These are phyloP conservation scores for Altica lythri DNA, from an alignment of 2,888 invertebrate species.

Conservation along the genomic window DNA sequence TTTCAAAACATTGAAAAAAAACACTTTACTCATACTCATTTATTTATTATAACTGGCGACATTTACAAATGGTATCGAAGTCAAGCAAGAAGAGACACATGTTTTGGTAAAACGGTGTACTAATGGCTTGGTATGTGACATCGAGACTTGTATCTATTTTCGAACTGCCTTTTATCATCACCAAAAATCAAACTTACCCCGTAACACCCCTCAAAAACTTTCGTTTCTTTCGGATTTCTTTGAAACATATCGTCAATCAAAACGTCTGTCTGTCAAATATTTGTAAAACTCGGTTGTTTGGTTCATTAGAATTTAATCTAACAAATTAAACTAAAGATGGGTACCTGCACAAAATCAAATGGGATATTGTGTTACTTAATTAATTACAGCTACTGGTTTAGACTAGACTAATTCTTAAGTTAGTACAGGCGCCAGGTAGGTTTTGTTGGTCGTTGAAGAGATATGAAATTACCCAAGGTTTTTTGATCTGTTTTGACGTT, in stretches of 20 bases:
- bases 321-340: too few species aligned
- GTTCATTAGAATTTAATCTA: slow-evolving; percentile 17
- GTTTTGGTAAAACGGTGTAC: slow-evolving; percentile 26
- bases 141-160: slow-evolving; percentile 41
- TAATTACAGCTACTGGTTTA: too few species aligned
- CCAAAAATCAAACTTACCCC: slow-evolving; percentile 39
- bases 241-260: slow-evolving; percentile 35
- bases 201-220: slow-evolving; percentile 25
- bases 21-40: too few species aligned
- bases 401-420: too few species aligned
- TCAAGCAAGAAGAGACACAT: slow-evolving; percentile 33
- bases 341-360: too few species aligned
- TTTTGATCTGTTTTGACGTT: too few species aligned
- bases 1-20: too few species aligned
- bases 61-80: slow-evolving; percentile 35
- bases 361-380: too few species aligned
- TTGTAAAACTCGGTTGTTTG: slow-evolving; percentile 8
- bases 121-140: slow-evolving; percentile 33
- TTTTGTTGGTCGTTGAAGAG: too few species aligned
- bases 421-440: too few species aligned
- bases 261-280: slow-evolving; percentile 19
- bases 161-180: slow-evolving; percentile 43
- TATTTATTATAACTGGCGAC: slow-evolving; percentile 31
- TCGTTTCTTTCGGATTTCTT: slow-evolving; percentile 29
- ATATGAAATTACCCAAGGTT: too few species aligned